Base-by-base conservation (phyloP, 2,888 invertebrate genomes). In the Silvanus unidentatus region DNA sequence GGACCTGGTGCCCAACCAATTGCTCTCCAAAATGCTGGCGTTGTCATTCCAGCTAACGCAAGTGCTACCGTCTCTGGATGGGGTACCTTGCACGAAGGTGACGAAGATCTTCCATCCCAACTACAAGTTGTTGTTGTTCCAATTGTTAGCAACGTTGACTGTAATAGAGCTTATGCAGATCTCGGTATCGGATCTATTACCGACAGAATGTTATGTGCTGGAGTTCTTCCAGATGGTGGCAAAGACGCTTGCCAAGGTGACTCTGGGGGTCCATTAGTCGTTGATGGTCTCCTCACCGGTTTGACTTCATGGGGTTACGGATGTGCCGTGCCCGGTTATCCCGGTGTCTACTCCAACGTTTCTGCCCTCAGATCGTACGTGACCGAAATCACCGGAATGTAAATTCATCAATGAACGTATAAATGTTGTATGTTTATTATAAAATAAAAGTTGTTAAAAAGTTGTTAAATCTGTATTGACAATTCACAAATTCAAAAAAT, bases 131-230 rank as follows among this genome's bases (percentile, higher is more conserved):
- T 54, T 3, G 13, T 16, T 29, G 49, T 57, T 6, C 55, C 55
- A 1, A 40, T 42, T 9, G 45, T 55, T 2, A 46, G 46, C 16
- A 40, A 46, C 14, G 49, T 44, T 12, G 42, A 49, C 36, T 61
- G 60, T 37, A 39, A 42, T 15, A 36, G 43, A 12, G 48, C 28
- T 9, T 47, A 49, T 29, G 35, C 22, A 22, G 2, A 16, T 16
- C 11, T 22, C 6, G 15, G 12, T 13, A 5, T 11, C n/a, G 28
- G 32, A n/a, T 8, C 22, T 2, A 53, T 65, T 11, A 75, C 76
- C 0, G 54, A 64, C 0, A 70, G 73, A 14, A 78, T 78, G 78
- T 73, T 78, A 57, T 78, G 78, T 43, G 78, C 78, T 0, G 77
- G 77, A 1, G 73, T n/a, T n/a, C 72, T 73, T 53, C 66, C 58